phyloP scores from a whole-genome alignment of 2,888 invertebrate species.

The Aspidiotus rigidus region DNA sequence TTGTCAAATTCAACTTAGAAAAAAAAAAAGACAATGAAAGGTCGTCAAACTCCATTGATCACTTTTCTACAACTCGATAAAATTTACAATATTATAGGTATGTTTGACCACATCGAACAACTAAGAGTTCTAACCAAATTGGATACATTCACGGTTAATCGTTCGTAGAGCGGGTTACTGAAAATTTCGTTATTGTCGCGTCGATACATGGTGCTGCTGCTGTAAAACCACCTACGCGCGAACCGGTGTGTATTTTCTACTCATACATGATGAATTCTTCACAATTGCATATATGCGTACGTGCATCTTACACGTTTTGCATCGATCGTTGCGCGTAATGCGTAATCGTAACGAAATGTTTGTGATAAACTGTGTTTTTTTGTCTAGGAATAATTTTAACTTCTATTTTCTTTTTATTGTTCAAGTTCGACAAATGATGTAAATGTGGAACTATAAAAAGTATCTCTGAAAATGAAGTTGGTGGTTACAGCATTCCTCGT shows the following conservation, averaged over 20 bases:
- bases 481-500: too few species aligned
- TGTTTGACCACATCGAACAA: slow-evolving; percentile 28
- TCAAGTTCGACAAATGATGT: too few species aligned
- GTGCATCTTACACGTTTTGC: background rate
- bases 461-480: too few species aligned
- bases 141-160: slow-evolving; percentile 23
- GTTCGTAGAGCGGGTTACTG: background rate
- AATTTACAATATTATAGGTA: background rate
- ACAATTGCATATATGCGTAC: background rate
- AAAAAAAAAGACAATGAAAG: slow-evolving; percentile 8
- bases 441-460: too few species aligned
- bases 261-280: background rate
- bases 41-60: slow-evolving; percentile 24
- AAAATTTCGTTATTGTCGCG: slow-evolving; percentile 2
- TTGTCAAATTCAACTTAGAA: slow-evolving; percentile 19
- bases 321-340: background rate
- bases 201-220: background rate
- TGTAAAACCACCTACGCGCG: background rate
- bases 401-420: too few species aligned
- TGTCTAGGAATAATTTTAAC: too few species aligned
- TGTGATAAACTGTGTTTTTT: too few species aligned
- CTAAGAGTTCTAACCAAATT: slow-evolving; percentile 15
- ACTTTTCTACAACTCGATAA: slow-evolving; percentile 14
- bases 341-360: too few species aligned
- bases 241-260: background rate